Conservation (phyloP, 1,140 invertebrate species). For the Phocides pigmalion region DNA sequence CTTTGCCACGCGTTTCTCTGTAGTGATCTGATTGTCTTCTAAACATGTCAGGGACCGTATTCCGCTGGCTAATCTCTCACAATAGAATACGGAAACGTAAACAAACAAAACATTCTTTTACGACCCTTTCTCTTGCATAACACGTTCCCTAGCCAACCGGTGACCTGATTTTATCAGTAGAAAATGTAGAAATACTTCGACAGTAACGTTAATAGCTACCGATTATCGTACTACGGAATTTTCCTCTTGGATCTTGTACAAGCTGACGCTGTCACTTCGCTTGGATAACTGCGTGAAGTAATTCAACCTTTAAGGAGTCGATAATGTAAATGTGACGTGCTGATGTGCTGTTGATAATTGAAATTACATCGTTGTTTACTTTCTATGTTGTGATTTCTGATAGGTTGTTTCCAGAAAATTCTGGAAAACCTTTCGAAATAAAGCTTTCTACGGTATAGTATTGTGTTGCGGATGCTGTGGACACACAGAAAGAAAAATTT, state of each 20-base stretch:
- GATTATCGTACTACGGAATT: conserved; percentile 12
- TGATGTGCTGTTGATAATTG: neutral
- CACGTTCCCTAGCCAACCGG: conserved; percentile 33
- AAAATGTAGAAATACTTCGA: conserved; percentile 31
- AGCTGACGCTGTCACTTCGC: conserved; percentile 3
- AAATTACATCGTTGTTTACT: neutral
- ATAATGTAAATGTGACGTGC: conserved; percentile 7
- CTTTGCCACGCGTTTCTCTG: too few species aligned
- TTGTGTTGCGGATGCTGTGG: neutral
- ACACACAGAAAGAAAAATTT: too few species aligned
- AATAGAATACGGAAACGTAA: conserved; percentile 33
- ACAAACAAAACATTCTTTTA: conserved; percentile 30
- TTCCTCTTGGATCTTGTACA: conserved; percentile 1
- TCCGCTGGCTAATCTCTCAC: neutral
- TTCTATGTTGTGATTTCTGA: neutral
- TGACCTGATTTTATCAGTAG: conserved; percentile 33
- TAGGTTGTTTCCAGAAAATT: neutral
- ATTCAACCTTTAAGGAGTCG: neutral
- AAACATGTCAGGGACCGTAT: neutral
- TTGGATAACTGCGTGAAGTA: neutral
- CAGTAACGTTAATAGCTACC: conserved; percentile 14
- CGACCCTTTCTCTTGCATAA: conserved; percentile 35
- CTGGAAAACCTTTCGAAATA: too few species aligned
- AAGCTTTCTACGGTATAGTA: neutral
- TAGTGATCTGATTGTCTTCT: too few species aligned